Base-by-base conservation (phyloP, 2,888 invertebrate species). In the Drosophila trichaetosa region DNA sequence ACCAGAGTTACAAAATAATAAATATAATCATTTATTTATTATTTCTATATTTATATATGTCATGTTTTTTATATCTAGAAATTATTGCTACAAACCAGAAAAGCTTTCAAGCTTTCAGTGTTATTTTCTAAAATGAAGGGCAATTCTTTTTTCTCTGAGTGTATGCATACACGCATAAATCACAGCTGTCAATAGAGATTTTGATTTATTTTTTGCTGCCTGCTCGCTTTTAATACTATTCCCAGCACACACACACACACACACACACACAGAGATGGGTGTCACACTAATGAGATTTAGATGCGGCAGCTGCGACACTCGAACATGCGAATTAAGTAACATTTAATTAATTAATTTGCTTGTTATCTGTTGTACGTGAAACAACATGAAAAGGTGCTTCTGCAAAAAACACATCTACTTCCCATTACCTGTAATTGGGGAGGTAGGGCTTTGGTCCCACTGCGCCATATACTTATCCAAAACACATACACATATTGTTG, bases 291-390 rank as follows among this genome's bases (percentile, higher is more conserved):
- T 90, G 87, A 81, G 82, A 71, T 90, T 64, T 63, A 65, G 69
- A 88, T 79, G 87, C 71, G 86, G 77, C 89, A 83, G 81, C 81
- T 87, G 89, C 76, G 87, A 78, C 90, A 81, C 87, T 80, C 57
- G 69, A 69, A 58, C 73, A 76, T 49, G 72, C 24, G 68, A 75
- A 60, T 69, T 60, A 64, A 78, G 71, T 74, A 74, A 60, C 75
- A 63, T 81, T 84, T 90, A 87, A 90, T 89, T 90, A 86, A 88
- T 85, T 88, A 88, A 85, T 88, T 82, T 80, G 66, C 80, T 70
- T 75, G 73, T 82, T 83, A 67, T 78, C 84, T 73, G 63, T 58
- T 53, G 51, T 68, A 73, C 71, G 66, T 87, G 82, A 36, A 29
- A 21, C 34, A 24, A 68, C 40, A 63, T 66, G 51, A 18, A 56